Base-by-base conservation (phyloP, 1,140 invertebrate genomes). In the Dendrolimus kikuchii region DNA sequence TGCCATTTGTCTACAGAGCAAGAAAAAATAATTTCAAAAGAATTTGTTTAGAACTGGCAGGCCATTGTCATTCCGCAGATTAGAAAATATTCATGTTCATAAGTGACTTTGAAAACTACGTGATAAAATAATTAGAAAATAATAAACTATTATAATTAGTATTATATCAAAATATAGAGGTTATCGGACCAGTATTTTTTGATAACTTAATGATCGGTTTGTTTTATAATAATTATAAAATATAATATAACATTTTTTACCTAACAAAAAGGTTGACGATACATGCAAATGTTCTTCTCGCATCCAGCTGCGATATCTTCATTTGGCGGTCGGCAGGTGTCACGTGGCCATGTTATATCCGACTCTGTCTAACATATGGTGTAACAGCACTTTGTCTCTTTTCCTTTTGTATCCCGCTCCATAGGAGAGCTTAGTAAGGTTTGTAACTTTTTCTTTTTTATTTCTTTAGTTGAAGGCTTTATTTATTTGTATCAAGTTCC, bases 271-370 rank as follows among this genome's bases (percentile, higher is more conserved):
- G 61, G 73, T 77, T 72, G 62, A 54, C 43, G 46, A 69, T 62
- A 55, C 67, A 77, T 76, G 73, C 56, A 54, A 53, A 62, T 53
- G 70, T 65, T 71, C 61, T 71, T 75, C 73, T 74, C 68, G 68
- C 64, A 72, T 82, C 77, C 82, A 86, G 80, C 80, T 83, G 82
- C 73, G 82, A 83, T 83, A 75, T 86, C 82, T 86, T 86, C 80
- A 86, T 86, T 83, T 83, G 78, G 74, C 71, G 68, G 79, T 55
- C 73, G 74, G 82, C 82, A 86, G 80, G 82, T 86, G 82, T 80
- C 82, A 82, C 77, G 80, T 80, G 76, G 74, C 63, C 53, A 60
- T 51, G 57, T 46, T 55, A 57, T 23, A 60, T 51, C 23, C 54
- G 8, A 77, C 73, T 60, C 70, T 47, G 49, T 84, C 60, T 5